These are phyloP conservation scores for Antedon bifida DNA, from an alignment of 35 echinoderm and acorn worm species.

Conservation along the genomic window DNA sequence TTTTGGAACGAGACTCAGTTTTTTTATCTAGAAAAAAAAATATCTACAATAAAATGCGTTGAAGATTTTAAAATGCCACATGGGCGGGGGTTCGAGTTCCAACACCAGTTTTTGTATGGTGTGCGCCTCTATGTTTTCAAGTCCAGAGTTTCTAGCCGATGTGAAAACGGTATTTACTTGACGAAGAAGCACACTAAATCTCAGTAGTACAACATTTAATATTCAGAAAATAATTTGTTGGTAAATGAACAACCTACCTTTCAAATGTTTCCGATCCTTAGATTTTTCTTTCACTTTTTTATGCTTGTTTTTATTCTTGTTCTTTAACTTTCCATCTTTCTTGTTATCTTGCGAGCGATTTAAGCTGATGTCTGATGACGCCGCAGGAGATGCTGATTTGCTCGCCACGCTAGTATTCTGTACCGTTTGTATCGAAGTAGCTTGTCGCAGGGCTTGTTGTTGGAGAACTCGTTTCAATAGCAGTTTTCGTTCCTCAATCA, in stretches of 20 bases:
- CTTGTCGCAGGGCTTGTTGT: constrained; percentile 23
- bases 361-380: background rate
- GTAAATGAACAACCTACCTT: too few species aligned
- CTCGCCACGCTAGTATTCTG: background rate
- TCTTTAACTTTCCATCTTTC: constrained; percentile 10
- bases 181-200: too few species aligned
- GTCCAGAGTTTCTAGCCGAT: too few species aligned
- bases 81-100: too few species aligned
- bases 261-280: background rate
- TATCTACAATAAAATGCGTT: too few species aligned
- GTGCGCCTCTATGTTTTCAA: too few species aligned
- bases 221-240: too few species aligned
- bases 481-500: constrained; percentile 25
- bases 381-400: background rate
- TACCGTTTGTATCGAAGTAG: constrained; percentile 7
- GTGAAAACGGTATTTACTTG: too few species aligned
- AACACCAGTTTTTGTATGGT: too few species aligned
- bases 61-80: too few species aligned
- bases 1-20: background rate
- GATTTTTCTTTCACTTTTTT: constrained; percentile 7
- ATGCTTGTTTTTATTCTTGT: constrained; percentile 23
- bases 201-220: too few species aligned
- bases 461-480: constrained; percentile 25
- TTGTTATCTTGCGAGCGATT: background rate
- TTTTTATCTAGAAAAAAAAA: background rate